Conservation (phyloP, 2,888 invertebrate genomes). For the Ophion obscuratus region DNA sequence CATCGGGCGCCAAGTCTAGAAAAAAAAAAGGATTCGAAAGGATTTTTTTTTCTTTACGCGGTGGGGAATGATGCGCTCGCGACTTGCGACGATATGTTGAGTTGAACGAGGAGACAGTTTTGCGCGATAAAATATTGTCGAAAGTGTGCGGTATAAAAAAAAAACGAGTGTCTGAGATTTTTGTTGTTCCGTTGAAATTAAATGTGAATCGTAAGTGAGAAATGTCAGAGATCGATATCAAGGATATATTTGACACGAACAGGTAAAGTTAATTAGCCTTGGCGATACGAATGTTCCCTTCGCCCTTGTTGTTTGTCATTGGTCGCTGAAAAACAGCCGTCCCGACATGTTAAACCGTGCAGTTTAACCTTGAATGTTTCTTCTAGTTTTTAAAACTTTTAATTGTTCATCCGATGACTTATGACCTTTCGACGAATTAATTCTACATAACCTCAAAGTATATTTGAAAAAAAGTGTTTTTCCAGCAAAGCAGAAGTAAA, state of each 20-base stretch:
- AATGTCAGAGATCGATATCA: conserved; percentile 83
- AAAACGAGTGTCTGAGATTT: conserved; percentile 9
- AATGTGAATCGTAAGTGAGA: conserved; percentile 74
- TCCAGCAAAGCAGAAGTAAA: not conserved
- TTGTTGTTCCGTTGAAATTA: conserved; percentile 51
- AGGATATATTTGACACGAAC: conserved; percentile 82
- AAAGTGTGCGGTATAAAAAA: conserved; percentile 1
- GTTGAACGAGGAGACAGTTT: conserved; percentile 44
- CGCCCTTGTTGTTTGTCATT: conserved; percentile 19
- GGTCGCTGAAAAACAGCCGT: not conserved
- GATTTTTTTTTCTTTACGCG: conserved; percentile 34
- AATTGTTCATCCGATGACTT: not conserved
- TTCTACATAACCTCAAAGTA: conserved; percentile 47
- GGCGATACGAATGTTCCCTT: conserved; percentile 1
- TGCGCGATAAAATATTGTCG: conserved; percentile 19
- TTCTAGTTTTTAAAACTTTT: not conserved
- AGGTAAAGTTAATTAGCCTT: conserved; percentile 75
- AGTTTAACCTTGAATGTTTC: conserved; percentile 14
- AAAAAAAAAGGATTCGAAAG: conserved; percentile 47
- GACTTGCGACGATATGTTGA: conserved; percentile 41
- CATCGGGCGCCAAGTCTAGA: conserved; percentile 38
- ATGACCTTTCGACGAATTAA: conserved; percentile 20
- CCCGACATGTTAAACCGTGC: conserved; percentile 5
- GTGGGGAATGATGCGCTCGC: conserved; percentile 22
- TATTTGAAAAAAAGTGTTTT: not conserved